phyloP scores from a whole-genome alignment of 2,113 vertebrate species.

The Zosterops japonicus region DNA sequence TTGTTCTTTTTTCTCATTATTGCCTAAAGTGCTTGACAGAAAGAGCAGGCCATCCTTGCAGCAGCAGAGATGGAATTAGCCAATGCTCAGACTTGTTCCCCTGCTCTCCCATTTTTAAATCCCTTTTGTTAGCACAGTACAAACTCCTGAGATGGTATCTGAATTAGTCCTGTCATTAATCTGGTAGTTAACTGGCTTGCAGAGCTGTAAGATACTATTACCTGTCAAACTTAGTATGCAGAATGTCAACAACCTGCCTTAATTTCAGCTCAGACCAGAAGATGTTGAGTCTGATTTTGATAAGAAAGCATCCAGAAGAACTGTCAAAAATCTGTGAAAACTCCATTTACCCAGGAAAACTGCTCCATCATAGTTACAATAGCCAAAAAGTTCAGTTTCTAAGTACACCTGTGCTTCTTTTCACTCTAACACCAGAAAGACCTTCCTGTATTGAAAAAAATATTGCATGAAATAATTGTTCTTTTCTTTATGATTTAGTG shows the following conservation, averaged over 20 bases:
- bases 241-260: not conserved
- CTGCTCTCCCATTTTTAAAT: not conserved
- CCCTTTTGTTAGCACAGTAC: not conserved
- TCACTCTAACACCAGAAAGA: not conserved
- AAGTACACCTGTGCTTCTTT: not conserved
- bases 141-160: not conserved
- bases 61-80: not conserved
- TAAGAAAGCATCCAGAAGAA: not conserved
- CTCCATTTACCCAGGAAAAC: not conserved
- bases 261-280: not conserved
- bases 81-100: not conserved
- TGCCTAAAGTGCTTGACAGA: not conserved
- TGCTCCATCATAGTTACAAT: not conserved
- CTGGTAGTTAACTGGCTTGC: not conserved
- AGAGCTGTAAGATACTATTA: not conserved
- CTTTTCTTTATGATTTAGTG: not conserved
- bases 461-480: not conserved
- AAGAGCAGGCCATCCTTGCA: not conserved
- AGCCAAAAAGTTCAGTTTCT: not conserved
- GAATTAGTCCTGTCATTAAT: not conserved
- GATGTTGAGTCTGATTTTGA: not conserved
- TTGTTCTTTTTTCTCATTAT: not conserved
- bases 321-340: not conserved
- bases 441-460: not conserved
- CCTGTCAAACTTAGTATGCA: not conserved